Evolutionary conservation across 92 coral and sea anemone genomes (phyloP), one percentile per base, ranked within the genome.

Genomic region (Virgularia gustaviana): DNA sequence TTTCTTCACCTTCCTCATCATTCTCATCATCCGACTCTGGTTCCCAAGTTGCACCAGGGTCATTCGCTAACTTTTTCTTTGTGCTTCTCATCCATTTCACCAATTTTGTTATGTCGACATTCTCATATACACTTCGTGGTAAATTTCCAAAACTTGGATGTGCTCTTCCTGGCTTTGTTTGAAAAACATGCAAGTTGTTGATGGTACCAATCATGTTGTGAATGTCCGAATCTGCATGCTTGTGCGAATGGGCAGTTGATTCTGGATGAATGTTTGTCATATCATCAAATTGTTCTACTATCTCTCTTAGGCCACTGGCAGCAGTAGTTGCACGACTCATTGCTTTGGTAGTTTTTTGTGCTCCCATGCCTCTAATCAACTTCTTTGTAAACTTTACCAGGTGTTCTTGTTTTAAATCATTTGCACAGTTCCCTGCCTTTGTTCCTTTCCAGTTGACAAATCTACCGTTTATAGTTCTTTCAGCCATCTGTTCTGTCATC

Each of bases 371-470:
- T 51, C 36, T 63, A 15, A 59, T 57, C 6, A 63, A 27, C 39
- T 80, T 80, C 38, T 79, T 71, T 37, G 76, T 43, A 9, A 79
- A 79, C 56, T 79, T 73, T 4, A 79, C 79, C 4, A 80, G 61
- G 25, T 80, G 79, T 36, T 80, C 79, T 39, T 72, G 79, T 49
- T 80, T 67, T 0, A 80, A 58, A 38, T 80, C 84, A 72, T 61
- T 61, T 18, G 84, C 79, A 29, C 67, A 74, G 53, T 80, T 80
- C 3, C 56, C 38, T 16, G 73, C 74, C 42, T 49, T 65, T 15
- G 79, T 79, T 19, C 84, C 79, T 33, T 79, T 79, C 84, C 74
- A 79, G 79, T 79, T 78, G 10, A 68, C 82, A 78, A 78, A 78
- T 12, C 78, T 54, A 15, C 83, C 83, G 70, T 78, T 70, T 23